These are phyloP conservation scores for Arion vulgaris DNA, from an alignment of 1,140 invertebrate genomes.

Conservation along the genomic window DNA sequence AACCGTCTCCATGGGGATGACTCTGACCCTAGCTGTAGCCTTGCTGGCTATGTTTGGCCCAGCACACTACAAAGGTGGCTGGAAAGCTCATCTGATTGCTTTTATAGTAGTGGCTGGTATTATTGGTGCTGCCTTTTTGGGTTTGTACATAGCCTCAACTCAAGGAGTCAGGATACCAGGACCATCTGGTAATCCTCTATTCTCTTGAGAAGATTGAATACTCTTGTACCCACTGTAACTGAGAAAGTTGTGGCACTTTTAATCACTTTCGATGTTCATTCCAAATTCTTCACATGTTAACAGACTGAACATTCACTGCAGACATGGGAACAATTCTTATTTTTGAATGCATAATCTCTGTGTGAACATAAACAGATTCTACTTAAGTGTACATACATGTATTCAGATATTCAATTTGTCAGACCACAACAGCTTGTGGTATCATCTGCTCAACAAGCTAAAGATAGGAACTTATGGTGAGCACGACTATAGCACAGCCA, in stretches of 20 bases:
- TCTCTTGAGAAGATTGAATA: constrained; percentile 22
- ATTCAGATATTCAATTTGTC: no score
- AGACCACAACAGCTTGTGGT: no score
- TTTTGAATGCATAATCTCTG: not conserved
- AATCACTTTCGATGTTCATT: no score
- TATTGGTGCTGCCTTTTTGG: constrained; percentile 47
- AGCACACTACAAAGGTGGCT: constrained; percentile 48
- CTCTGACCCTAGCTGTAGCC: constrained; percentile 60
- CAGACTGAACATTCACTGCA: no score
- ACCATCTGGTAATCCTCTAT: constrained; percentile 60
- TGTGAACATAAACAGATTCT: not conserved
- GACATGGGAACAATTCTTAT: not conserved
- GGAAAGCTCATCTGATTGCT: constrained; percentile 54
- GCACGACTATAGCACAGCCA: no score
- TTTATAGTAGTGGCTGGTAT: constrained; percentile 40
- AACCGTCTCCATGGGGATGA: constrained; percentile 63
- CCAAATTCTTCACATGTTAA: no score
- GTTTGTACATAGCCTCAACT: constrained; percentile 49
- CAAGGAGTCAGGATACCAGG: constrained; percentile 59
- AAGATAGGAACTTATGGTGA: no score
- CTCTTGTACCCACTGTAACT: no score
- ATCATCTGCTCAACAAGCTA: no score
- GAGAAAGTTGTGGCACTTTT: no score
- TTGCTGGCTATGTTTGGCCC: constrained; percentile 60
- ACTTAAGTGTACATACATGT: no score